Evolutionary conservation across 2,113 vertebrate species (phyloP).

Genomic region (Megaceryle maxima): DNA sequence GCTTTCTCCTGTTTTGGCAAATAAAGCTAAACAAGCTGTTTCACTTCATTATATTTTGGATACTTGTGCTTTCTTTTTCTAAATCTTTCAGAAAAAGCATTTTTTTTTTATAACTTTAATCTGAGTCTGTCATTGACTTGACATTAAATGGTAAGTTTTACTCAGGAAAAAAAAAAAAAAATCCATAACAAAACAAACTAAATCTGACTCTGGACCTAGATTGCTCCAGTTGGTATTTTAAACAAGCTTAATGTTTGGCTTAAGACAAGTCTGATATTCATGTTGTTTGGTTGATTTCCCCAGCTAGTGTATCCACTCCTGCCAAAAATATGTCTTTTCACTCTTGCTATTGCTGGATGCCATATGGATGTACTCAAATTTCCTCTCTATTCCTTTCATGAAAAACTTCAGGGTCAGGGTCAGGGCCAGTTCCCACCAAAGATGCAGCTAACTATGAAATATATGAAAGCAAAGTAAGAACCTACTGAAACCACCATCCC

Average conservation of each 20-base stretch:
- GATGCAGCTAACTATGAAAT: background rate
- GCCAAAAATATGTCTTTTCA: background rate
- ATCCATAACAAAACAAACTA: background rate
- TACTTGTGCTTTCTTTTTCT: background rate
- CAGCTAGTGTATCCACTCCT: background rate
- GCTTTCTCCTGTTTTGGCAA: background rate
- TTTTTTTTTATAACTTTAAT: background rate
- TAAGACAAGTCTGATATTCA: background rate
- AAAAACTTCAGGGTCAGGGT: background rate
- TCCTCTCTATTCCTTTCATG: background rate
- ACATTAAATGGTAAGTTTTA: background rate
- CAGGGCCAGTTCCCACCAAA: background rate
- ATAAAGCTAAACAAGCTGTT: background rate
- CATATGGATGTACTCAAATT: background rate
- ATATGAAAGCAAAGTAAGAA: background rate
- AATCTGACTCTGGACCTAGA: background rate
- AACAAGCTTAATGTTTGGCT: background rate
- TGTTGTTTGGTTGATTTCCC: background rate
- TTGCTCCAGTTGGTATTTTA: background rate
- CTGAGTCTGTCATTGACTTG: background rate
- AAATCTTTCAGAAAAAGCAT: background rate
- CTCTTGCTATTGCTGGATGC: background rate
- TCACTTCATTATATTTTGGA: background rate
- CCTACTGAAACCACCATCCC: background rate
- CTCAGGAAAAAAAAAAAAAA: background rate